Evolutionary conservation across 1,140 invertebrate species (phyloP).

Genomic region (Drosophila seguyi): DNA sequence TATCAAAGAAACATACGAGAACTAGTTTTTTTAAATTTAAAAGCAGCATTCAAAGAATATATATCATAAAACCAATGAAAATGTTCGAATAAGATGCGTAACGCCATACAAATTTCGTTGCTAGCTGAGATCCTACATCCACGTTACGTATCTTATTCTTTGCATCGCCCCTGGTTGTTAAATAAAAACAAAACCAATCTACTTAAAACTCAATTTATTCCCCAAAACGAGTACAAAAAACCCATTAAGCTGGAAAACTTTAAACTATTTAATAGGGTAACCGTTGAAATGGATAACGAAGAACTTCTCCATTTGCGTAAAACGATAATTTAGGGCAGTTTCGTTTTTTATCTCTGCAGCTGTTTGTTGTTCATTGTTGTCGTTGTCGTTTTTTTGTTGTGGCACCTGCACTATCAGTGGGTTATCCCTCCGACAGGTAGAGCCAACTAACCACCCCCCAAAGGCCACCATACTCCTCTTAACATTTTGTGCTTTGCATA

Average conservation of each 20-base stretch:
- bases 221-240: neutral
- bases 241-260: slow-evolving; percentile 3
- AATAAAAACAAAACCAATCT: neutral
- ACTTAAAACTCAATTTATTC: neutral
- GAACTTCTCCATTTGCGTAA: slow-evolving; percentile 41
- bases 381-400: slow-evolving; percentile 45
- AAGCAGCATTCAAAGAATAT: no score
- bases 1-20: neutral
- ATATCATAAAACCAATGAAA: neutral
- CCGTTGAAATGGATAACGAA: slow-evolving; percentile 20
- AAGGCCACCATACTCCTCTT: neutral
- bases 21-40: no score
- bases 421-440: slow-evolving; percentile 33
- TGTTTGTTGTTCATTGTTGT: slow-evolving; percentile 44
- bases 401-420: slow-evolving; percentile 71
- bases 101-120: neutral
- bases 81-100: neutral
- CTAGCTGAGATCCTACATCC: accelerated
- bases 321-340: slow-evolving; percentile 75
- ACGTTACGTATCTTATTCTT: neutral
- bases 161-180: neutral
- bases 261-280: slow-evolving; percentile 24
- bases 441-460: slow-evolving; percentile 2
- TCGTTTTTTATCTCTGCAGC: slow-evolving; percentile 78
- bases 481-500: slow-evolving; percentile 64